Evolutionary conservation across 2,888 invertebrate genomes (phyloP).

Genomic region (Melanostoma scalare): DNA sequence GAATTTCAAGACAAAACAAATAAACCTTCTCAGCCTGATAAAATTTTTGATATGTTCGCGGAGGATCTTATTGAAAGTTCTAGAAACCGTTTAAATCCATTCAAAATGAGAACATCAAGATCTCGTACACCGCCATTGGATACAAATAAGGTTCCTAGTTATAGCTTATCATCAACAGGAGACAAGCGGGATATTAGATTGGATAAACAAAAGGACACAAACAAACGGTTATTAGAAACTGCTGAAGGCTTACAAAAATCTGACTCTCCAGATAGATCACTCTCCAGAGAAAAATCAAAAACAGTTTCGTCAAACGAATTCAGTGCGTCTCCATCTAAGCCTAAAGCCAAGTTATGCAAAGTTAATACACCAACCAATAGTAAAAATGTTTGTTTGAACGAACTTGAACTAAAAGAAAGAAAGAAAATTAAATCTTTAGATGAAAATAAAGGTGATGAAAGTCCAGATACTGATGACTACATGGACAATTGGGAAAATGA

Average conservation of each 20-base stretch:
- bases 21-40: slow-evolving; percentile 4
- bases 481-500: slow-evolving; percentile 82
- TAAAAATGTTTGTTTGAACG: slow-evolving; percentile 6
- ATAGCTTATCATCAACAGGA: not conserved
- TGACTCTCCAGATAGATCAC: not conserved
- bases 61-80: slow-evolving; percentile 44
- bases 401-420: not conserved
- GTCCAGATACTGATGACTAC: slow-evolving; percentile 81
- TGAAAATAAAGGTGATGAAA: slow-evolving; percentile 73
- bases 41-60: slow-evolving; percentile 65
- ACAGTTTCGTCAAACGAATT: slow-evolving; percentile 13
- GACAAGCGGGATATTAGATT: slow-evolving; percentile 1
- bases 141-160: not conserved
- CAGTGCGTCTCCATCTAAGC: slow-evolving; percentile 12
- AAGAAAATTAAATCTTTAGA: slow-evolving; percentile 4
- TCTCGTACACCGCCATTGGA: slow-evolving; percentile 7
- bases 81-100: slow-evolving; percentile 24
- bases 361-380: not conserved
- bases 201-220: slow-evolving; percentile 4
- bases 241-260: not conserved
- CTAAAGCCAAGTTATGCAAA: slow-evolving; percentile 13
- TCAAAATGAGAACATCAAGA: slow-evolving; percentile 1
- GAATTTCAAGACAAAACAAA: not conserved
- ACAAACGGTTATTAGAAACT: not conserved
- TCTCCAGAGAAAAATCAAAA: not conserved